These are phyloP conservation scores for Eidolon dupreanum DNA, from an alignment of 2,797 vertebrate genomes.

Conservation along the genomic window DNA sequence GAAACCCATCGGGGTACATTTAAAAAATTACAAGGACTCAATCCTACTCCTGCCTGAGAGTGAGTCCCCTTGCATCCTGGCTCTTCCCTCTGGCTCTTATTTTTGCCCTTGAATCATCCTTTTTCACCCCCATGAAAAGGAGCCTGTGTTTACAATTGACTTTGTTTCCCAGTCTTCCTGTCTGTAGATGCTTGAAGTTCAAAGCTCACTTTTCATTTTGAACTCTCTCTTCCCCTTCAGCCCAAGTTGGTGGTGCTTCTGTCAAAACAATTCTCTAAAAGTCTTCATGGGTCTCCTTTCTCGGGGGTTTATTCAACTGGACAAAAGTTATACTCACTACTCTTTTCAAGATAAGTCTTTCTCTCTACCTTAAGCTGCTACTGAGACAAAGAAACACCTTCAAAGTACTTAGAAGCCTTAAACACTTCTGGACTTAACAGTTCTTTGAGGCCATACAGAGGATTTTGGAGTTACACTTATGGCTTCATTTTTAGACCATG, in stretches of 20 bases:
- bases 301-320: background rate
- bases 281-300: background rate
- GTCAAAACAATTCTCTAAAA: background rate
- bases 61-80: background rate
- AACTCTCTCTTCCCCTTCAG: background rate
- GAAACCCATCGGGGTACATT: background rate
- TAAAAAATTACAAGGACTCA: background rate
- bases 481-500: background rate
- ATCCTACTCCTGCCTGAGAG: background rate
- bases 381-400: background rate
- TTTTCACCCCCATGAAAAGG: background rate
- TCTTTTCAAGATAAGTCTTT: background rate
- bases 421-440: rapidly evolving
- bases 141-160: background rate
- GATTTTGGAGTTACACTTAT: background rate
- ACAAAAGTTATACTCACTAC: background rate
- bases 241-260: background rate
- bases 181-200: background rate
- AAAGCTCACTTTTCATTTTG: background rate
- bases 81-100: background rate
- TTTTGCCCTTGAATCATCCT: background rate
- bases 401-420: too few relatives aligned
- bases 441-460: background rate
- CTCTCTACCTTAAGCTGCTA: background rate
- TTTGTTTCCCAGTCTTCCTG: background rate